Conservation (phyloP, 2,797 vertebrate species). For the Limosa lapponica region DNA sequence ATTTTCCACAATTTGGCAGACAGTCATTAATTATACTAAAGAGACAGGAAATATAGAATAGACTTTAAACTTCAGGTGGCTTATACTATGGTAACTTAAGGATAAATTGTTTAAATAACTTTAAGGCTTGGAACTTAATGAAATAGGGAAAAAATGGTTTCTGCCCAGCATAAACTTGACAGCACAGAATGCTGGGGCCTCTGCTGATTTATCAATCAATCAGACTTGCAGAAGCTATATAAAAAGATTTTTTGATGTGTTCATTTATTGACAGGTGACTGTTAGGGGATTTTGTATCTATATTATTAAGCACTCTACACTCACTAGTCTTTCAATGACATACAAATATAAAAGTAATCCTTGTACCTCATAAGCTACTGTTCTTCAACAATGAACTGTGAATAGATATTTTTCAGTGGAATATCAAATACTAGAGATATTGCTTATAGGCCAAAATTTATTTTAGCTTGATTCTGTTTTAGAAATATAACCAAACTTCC, state of each 20-base stretch:
- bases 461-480: not conserved
- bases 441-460: not conserved
- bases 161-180: not conserved
- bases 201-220: not conserved
- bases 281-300: not conserved
- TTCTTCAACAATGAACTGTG: not conserved
- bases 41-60: not conserved
- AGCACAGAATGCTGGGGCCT: not conserved
- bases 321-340: not conserved
- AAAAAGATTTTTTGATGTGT: not conserved
- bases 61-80: not conserved
- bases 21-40: not conserved
- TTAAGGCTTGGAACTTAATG: not conserved
- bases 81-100: not conserved
- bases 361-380: not conserved
- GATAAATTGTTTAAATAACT: not conserved
- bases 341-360: not conserved
- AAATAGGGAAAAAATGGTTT: not conserved
- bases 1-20: slow-evolving; percentile 1
- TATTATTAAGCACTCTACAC: not conserved
- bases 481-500: not conserved
- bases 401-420: not conserved
- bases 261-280: not conserved
- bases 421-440: not conserved
- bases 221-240: not conserved